Evolutionary conservation across 1,140 invertebrate genomes (phyloP).

Genomic region (Aphis craccivora): DNA sequence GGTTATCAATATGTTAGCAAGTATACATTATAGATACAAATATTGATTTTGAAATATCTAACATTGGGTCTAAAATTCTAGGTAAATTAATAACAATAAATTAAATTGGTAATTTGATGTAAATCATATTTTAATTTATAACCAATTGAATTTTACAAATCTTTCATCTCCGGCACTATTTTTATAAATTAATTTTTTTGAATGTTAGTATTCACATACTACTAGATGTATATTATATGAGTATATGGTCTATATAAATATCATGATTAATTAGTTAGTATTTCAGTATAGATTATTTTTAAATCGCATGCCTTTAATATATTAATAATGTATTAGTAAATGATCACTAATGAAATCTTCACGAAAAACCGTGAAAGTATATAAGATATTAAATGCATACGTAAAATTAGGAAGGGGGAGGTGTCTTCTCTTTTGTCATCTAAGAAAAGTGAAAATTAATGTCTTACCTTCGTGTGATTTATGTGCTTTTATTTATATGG

Average conservation of each 20-base stretch:
- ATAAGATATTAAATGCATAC: conserved; percentile 4
- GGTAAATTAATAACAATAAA: not conserved
- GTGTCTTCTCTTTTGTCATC: conserved; percentile 41
- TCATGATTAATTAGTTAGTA: not conserved
- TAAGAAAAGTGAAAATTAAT: conserved; percentile 43
- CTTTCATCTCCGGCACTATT: not conserved
- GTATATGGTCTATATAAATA: not conserved
- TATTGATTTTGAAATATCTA: no score
- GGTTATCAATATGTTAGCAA: not conserved
- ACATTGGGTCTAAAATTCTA: no score
- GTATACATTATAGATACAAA: not conserved
- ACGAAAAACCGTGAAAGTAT: conserved; percentile 35
- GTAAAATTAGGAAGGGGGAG: not conserved
- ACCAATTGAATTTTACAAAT: not conserved
- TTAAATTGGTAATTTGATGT: no score
- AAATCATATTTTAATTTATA: not conserved
- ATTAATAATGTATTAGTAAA: conserved; percentile 19
- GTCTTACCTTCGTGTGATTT: conserved; percentile 12
- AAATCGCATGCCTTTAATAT: not conserved
- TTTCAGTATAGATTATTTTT: not conserved
- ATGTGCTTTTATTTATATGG: conserved; percentile 44
- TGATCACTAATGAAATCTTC: not conserved
- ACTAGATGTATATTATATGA: not conserved
- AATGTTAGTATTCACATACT: not conserved
- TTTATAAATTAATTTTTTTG: not conserved